These are phyloP conservation scores for Nesospiza acunhae DNA, from an alignment of 2,113 vertebrate genomes.

Conservation along the genomic window DNA sequence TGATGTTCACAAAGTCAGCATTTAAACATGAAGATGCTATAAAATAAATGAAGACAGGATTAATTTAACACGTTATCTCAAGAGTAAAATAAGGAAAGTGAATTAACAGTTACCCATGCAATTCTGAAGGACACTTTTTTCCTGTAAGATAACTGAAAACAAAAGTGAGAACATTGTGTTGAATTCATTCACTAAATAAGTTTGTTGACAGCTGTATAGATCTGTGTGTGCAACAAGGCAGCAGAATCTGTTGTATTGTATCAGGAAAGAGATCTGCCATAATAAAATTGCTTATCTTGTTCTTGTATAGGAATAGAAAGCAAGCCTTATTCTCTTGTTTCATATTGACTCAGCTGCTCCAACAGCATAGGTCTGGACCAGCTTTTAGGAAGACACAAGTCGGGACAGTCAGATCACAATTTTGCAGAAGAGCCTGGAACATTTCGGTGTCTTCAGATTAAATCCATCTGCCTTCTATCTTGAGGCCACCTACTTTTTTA, in stretches of 20 bases:
- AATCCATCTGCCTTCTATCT: background rate
- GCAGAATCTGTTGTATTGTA: background rate
- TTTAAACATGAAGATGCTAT: constrained; percentile 71
- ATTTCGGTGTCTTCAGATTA: background rate
- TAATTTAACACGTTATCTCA: constrained; percentile 64
- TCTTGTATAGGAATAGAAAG: background rate
- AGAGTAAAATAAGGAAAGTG: constrained; percentile 19
- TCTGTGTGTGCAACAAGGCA: background rate
- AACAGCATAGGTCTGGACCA: background rate
- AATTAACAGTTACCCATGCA: background rate
- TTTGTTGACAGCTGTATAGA: background rate
- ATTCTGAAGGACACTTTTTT: background rate
- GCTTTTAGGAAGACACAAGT: background rate
- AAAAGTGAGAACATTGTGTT: background rate
- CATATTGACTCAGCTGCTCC: background rate
- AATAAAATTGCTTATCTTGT: background rate
- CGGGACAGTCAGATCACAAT: background rate
- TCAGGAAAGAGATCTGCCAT: background rate
- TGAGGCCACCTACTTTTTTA: background rate
- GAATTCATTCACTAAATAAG: background rate
- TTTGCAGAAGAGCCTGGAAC: background rate
- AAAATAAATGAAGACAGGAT: constrained; percentile 73
- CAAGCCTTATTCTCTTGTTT: background rate
- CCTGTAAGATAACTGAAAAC: background rate
- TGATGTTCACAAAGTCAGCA: constrained; percentile 77